Conservation (phyloP, 2,113 vertebrate species). For the Daboia siamensis region DNA sequence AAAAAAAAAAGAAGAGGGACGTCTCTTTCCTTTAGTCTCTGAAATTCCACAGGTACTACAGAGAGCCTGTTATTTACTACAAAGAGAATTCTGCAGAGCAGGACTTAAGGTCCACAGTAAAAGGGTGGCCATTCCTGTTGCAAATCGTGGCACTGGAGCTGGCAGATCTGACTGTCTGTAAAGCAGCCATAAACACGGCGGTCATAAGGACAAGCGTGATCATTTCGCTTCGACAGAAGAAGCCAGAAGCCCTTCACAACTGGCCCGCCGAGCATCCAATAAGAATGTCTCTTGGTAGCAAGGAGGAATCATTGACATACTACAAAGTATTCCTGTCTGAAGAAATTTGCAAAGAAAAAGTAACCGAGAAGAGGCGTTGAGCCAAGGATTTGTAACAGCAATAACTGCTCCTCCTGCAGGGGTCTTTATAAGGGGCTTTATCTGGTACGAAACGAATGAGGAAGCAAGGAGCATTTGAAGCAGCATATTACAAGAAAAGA, state of each 20-base stretch:
- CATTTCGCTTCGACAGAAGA: background rate
- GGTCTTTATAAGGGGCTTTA: background rate
- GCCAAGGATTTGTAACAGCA: background rate
- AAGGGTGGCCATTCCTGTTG: rapidly evolving
- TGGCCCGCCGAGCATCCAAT: background rate
- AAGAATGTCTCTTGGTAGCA: background rate
- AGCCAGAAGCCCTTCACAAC: background rate
- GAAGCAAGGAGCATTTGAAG: background rate
- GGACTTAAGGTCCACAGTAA: background rate
- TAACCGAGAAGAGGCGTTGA: background rate
- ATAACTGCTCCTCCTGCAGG: background rate
- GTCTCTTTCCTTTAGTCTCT: background rate
- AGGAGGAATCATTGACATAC: background rate
- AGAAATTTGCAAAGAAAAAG: background rate
- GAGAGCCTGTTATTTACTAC: background rate
- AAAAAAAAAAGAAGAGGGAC: background rate
- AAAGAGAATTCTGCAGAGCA: background rate
- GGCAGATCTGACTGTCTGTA: background rate
- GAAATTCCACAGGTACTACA: background rate
- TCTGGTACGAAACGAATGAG: background rate
- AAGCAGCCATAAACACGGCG: background rate
- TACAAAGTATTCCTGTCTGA: background rate
- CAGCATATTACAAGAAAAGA: background rate
- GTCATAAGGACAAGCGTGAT: background rate
- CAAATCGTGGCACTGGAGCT: background rate